phyloP scores from a whole-genome alignment of 1,140 invertebrate genomes.

The Mamestra configurata region DNA sequence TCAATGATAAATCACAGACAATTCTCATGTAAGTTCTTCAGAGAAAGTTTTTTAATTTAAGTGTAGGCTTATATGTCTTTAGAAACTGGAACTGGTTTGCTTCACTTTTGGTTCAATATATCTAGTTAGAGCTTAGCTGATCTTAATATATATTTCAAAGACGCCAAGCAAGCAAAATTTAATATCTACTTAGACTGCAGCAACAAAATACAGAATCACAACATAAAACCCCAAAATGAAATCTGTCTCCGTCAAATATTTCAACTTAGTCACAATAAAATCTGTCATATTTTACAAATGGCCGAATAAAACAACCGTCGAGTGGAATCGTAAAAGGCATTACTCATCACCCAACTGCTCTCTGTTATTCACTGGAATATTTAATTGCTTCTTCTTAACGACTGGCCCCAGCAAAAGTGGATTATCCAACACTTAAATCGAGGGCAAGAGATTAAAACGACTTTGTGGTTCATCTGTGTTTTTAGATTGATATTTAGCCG shows the following conservation, averaged over 20 bases:
- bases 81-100: not conserved
- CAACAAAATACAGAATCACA: constrained; percentile 1
- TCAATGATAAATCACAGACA: not conserved
- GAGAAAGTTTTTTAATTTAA: not conserved
- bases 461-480: constrained; percentile 57
- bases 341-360: constrained; percentile 47
- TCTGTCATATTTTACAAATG: constrained; percentile 48
- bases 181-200: not conserved
- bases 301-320: constrained; percentile 40
- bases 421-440: constrained; percentile 60
- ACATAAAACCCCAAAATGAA: constrained; percentile 16
- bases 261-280: constrained; percentile 39
- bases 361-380: constrained; percentile 64
- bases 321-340: constrained; percentile 50
- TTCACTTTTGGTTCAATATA: too few species aligned
- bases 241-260: constrained; percentile 35
- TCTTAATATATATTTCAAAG: constrained; percentile 14
- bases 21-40: not conserved
- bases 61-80: too few species aligned
- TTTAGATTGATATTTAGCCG: constrained; percentile 47
- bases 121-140: too few species aligned
- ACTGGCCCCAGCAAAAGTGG: constrained; percentile 57
- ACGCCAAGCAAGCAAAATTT: not conserved
- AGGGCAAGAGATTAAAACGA: constrained; percentile 60
- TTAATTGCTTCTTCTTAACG: constrained; percentile 64